Evolutionary conservation across 1,140 invertebrate genomes (phyloP).

Genomic region (Drosophila sucinea): DNA sequence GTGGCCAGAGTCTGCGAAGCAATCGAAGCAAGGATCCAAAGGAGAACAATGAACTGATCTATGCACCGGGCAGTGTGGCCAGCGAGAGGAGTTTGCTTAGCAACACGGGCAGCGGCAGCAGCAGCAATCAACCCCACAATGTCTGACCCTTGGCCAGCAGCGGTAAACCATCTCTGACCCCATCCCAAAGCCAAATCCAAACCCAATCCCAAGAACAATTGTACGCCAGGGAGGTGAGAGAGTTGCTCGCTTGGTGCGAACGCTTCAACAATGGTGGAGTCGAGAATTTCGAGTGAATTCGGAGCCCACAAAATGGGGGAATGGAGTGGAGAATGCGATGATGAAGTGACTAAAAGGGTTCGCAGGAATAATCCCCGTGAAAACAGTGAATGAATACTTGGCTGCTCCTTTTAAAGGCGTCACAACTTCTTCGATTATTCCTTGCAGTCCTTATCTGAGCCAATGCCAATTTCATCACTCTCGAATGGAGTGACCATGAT

Average conservation of each 20-base stretch:
- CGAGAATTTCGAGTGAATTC: conserved; percentile 71
- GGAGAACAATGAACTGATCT: conserved; percentile 74
- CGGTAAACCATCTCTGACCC: conserved; percentile 25
- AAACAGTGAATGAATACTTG: no score
- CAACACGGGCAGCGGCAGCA: conserved; percentile 75
- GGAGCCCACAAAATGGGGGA: not conserved
- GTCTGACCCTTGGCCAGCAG: conserved; percentile 64
- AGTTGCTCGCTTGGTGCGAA: conserved; percentile 76
- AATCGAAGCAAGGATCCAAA: conserved; percentile 55
- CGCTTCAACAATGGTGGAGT: conserved; percentile 75
- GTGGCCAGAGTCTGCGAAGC: conserved; percentile 54
- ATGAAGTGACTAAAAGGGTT: not conserved
- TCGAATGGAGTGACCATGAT: conserved; percentile 27
- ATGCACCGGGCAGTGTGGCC: conserved; percentile 80
- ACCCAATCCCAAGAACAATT: conserved; percentile 60
- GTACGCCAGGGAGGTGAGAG: conserved; percentile 73
- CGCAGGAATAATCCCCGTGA: not conserved
- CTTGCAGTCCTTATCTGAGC: not conserved
- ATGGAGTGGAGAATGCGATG: conserved; percentile 4
- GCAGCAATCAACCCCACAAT: conserved; percentile 69
- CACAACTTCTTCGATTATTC: conserved; percentile 11
- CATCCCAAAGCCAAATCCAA: conserved; percentile 16
- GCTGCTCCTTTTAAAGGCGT: no score
- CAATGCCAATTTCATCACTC: conserved; percentile 36
- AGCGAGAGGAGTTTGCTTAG: conserved; percentile 77